These are phyloP conservation scores for Cercopithecus mona DNA, from an alignment of 2,113 vertebrate genomes.

Conservation along the genomic window DNA sequence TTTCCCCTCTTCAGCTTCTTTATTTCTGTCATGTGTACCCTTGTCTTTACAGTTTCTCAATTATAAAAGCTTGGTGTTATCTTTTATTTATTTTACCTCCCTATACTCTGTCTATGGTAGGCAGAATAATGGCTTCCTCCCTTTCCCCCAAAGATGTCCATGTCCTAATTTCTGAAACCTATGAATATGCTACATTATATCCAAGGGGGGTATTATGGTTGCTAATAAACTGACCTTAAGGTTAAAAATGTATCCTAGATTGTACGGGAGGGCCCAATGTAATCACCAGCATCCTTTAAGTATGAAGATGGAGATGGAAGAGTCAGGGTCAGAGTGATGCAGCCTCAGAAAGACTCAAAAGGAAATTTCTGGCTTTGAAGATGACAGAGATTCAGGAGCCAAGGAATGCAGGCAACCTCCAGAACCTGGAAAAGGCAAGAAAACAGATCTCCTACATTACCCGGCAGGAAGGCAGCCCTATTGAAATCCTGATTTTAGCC, in stretches of 20 bases:
- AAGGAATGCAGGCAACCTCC: neutral
- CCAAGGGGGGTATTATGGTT: neutral
- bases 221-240: neutral
- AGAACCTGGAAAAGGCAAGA: neutral
- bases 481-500: neutral
- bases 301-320: neutral
- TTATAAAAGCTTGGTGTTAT: neutral
- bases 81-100: neutral
- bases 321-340: neutral
- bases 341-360: neutral
- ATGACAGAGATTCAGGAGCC: neutral
- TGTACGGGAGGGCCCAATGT: neutral
- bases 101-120: neutral
- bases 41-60: neutral
- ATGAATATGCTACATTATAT: neutral
- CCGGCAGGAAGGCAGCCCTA: neutral
- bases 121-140: neutral
- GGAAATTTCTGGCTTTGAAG: neutral
- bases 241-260: neutral
- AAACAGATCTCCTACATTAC: neutral
- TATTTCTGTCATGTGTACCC: neutral
- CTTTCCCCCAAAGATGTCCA: neutral
- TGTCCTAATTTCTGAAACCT: neutral
- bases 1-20: neutral
- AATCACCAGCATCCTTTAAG: neutral